Evolutionary conservation across 2,888 invertebrate genomes (phyloP), one percentile per base, ranked within the genome.

Genomic region (Scotopteryx bipunctaria): DNA sequence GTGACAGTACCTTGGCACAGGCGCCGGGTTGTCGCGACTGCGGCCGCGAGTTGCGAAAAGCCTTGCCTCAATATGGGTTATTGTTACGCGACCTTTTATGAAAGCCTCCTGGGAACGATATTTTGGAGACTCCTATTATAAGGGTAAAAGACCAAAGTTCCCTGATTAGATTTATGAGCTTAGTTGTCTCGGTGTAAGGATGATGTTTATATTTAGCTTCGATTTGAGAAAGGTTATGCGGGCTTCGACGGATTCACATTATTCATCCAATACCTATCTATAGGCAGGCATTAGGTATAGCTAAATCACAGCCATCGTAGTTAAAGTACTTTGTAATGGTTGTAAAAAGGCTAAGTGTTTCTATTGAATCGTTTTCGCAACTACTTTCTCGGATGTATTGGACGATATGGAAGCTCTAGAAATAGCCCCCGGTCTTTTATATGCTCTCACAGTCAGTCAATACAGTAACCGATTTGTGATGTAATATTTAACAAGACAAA

Each of bases 1-100:
- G 48, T 44, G 61, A 54, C 61, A 56, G 52, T 49, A 38, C 49
- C 33, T 50, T 45, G 35, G 50, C 51, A 36, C 46, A 38, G 81
- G 80, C 84, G 82, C 80, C 86, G 54, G 64, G 67, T 69, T 66
- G 82, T 77, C 84, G 81, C 78, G 76, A 53, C 72, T 57, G 59
- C 61, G 61, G 62, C 52, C 46, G 53, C 63, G 58, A 64, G 69
- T 81, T 76, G 73, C 77, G 76, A 81, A 82, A 83, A 79, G 64
- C 69, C 61, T 43, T 53, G 66, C 62, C 66, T 66, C 63, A 64
- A 74, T 72, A 81, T 79, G 78, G 81, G 80, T 81, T 81, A 83
- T 78, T 81, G 81, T 80, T 72, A 78, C 76, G 63, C 72, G 85
- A 83, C 82, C 82, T 85, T 86, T 85, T 71, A 64, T 61, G 60